Evolutionary conservation across 64 coral and sea anemone genomes (phyloP).

Genomic region (Montipora efflorescens): DNA sequence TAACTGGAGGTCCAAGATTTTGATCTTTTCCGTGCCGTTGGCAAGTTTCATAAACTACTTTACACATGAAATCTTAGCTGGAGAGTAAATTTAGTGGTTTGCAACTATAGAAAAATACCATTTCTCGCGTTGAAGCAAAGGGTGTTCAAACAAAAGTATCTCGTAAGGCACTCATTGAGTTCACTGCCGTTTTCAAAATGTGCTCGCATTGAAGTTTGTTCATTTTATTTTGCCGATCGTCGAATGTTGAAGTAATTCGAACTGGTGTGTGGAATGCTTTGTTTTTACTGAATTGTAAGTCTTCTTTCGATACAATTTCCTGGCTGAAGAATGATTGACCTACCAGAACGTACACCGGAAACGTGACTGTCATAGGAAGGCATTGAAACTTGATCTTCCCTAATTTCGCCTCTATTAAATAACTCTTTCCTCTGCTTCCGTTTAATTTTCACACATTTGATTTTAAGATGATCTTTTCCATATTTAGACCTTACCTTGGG

Average conservation of each 20-base stretch:
- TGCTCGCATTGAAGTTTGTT: background rate
- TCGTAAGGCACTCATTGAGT: background rate
- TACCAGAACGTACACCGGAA: constrained; percentile 13
- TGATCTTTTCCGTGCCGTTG: constrained; percentile 15
- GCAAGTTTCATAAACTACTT: constrained; percentile 11
- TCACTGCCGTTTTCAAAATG: background rate
- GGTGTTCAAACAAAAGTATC: background rate
- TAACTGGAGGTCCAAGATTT: constrained; percentile 62
- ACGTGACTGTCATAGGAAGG: background rate
- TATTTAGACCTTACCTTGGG: constrained; percentile 7
- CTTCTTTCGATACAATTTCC: background rate
- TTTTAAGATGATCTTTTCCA: background rate
- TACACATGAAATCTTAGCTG: background rate
- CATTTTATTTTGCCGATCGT: background rate
- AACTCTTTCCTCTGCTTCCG: background rate
- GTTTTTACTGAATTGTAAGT: background rate
- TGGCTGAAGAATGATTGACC: background rate
- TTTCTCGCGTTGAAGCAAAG: background rate
- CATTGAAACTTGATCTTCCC: background rate
- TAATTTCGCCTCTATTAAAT: background rate
- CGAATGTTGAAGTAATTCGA: background rate
- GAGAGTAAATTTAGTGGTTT: background rate
- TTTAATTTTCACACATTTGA: background rate
- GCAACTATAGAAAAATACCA: background rate
- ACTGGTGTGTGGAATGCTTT: background rate